phyloP scores from a whole-genome alignment of 1,140 invertebrate genomes.

The Cheumatopsyche charites region DNA sequence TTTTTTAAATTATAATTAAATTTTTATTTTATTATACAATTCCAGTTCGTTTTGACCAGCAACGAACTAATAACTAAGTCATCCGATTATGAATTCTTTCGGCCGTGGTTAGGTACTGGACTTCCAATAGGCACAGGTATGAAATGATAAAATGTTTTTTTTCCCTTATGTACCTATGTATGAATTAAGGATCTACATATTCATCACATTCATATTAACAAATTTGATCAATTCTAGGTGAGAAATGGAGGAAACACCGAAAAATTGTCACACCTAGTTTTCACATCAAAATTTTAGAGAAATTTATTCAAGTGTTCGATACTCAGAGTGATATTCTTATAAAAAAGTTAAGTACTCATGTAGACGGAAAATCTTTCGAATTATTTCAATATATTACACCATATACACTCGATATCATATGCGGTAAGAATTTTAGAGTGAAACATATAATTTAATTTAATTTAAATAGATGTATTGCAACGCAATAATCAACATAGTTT shows the following conservation, averaged over 20 bases:
- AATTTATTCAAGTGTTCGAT: conserved; percentile 71
- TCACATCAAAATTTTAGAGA: conserved; percentile 85
- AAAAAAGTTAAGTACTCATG: conserved; percentile 49
- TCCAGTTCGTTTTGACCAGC: conserved; percentile 37
- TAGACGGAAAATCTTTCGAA: conserved; percentile 59
- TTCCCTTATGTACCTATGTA: too few species aligned
- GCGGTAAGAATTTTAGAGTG: conserved; percentile 66
- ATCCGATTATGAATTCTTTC: conserved; percentile 35
- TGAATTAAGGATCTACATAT: not conserved
- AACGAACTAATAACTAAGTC: conserved; percentile 46
- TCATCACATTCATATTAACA: not conserved
- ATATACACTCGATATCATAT: conserved; percentile 81
- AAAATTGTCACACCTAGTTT: conserved; percentile 88
- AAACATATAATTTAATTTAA: not conserved
- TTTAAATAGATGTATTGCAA: not conserved
- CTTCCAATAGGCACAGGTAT: conserved; percentile 39
- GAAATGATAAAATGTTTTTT: too few species aligned
- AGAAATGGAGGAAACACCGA: conserved; percentile 78
- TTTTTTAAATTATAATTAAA: too few species aligned
- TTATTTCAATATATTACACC: conserved; percentile 72
- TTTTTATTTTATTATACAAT: too few species aligned
- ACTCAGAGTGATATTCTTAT: conserved; percentile 57
- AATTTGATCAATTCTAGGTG: conserved; percentile 58
- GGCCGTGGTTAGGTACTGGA: conserved; percentile 43
- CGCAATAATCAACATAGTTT: too few species aligned